Conservation (phyloP, 2,888 invertebrate species). For the Operophtera brumata region DNA sequence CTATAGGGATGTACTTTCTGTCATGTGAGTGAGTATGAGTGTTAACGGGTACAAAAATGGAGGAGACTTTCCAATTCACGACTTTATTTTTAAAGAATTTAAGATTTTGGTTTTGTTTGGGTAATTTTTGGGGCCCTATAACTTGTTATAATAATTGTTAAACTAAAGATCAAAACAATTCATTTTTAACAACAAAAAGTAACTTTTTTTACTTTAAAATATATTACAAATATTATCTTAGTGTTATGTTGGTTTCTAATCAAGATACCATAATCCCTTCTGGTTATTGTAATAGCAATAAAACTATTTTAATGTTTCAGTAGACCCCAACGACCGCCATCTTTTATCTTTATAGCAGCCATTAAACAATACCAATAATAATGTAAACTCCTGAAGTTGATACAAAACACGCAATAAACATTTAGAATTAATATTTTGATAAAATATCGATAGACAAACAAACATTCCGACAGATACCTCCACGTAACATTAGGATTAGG, state of each 20-base stretch:
- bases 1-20: constrained; percentile 46
- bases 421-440: no score
- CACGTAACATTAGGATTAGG: no score
- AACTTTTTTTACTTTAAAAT: no score
- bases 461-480: no score
- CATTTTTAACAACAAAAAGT: no score
- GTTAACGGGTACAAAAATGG: constrained; percentile 34
- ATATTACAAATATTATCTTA: no score
- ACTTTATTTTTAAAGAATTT: not conserved
- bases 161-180: no score
- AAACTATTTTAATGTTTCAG: constrained; percentile 10
- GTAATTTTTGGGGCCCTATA: no score
- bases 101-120: not conserved
- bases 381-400: not conserved
- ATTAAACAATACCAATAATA: constrained; percentile 12
- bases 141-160: no score
- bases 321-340: constrained; percentile 2
- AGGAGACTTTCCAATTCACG: constrained; percentile 2
- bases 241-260: no score
- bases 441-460: not conserved
- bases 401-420: not conserved
- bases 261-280: no score
- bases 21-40: constrained; percentile 31
- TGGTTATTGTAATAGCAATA: not conserved
- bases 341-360: constrained; percentile 14